phyloP scores from a whole-genome alignment of 2,113 vertebrate species.

The Catharus bicknelli region DNA sequence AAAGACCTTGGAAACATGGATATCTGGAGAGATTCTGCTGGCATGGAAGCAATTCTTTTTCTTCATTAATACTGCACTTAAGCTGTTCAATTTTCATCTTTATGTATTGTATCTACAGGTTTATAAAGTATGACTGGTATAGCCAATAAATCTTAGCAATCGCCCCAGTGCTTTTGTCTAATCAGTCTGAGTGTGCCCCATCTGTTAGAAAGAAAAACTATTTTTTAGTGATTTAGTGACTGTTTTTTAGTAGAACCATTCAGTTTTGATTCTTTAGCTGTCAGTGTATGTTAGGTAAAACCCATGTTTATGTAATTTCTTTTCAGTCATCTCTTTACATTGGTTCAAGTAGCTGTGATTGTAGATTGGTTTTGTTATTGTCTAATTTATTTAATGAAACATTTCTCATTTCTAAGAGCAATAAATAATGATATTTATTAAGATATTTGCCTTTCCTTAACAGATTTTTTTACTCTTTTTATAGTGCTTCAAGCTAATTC shows the following conservation, averaged over 20 bases:
- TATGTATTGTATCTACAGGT: background rate
- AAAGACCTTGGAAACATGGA: background rate
- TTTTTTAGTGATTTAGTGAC: background rate
- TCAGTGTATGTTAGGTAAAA: background rate
- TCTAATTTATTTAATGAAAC: background rate
- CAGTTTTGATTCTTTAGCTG: background rate
- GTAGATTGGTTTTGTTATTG: background rate
- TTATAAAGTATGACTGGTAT: background rate
- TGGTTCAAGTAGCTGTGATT: background rate
- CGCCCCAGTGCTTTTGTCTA: background rate
- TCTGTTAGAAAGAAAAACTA: background rate
- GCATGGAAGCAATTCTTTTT: background rate
- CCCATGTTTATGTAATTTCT: background rate
- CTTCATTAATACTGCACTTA: background rate
- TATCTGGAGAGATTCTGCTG: background rate
- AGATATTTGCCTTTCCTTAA: background rate
- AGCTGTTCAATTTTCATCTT: background rate
- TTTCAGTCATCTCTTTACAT: background rate
- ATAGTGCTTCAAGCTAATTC: background rate
- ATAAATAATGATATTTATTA: background rate
- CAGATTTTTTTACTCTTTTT: background rate
- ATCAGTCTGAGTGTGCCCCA: background rate
- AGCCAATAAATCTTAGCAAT: background rate
- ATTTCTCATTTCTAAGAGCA: background rate
- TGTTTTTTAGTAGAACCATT: background rate